Base-by-base conservation (phyloP, 2,113 vertebrate species). In the Dolichotis patagonum region DNA sequence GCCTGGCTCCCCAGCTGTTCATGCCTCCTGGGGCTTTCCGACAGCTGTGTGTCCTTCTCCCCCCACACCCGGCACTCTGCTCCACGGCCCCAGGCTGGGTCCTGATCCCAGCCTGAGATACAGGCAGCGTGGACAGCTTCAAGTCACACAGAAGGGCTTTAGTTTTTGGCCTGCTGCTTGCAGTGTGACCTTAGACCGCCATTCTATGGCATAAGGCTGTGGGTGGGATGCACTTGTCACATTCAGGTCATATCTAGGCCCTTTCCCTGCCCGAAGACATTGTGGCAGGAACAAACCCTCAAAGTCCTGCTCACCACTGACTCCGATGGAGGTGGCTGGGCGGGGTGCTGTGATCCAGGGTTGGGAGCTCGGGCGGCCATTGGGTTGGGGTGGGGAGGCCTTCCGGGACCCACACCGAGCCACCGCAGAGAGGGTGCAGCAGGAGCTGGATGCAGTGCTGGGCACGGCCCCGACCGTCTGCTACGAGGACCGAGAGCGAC, bases 351-450 rank as follows among this genome's bases (percentile, higher is more conserved):
- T 3, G 19, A 84, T 60, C n/a, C 19, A 28, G 41, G 81, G 58
- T 19, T 35, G 84, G 52, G 86, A 93, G 43, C 52, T 63, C 52
- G 2, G 5, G 46, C 1, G 3, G n/a, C 28, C 11, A 22, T 28
- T 56, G 49, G 49, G 38, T 75, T 2, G n/a, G 77, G 78, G 11
- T 35, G 32, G 43, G 52, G 2, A n/a, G 2, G 22, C 17, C 32
- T 83, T 52, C 82, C 19, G 4, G 56, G 62, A 80, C 35, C 62
- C 82, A 88, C 8, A 0, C 20, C 6, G 63, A 88, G 96, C 91
- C 83, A 83, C 30, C n/a, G 20, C 89, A 98, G 98, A 97, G 84
- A 98, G 88, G 20, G 97, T 98, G 91, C 98, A 97, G 26, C 52
- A 90, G 49, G 88, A 92, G 58, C 46, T 97, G 77, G 88, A 95